Evolutionary conservation across 2,888 invertebrate species (phyloP).

Genomic region (Rugalucina vietnamica): DNA sequence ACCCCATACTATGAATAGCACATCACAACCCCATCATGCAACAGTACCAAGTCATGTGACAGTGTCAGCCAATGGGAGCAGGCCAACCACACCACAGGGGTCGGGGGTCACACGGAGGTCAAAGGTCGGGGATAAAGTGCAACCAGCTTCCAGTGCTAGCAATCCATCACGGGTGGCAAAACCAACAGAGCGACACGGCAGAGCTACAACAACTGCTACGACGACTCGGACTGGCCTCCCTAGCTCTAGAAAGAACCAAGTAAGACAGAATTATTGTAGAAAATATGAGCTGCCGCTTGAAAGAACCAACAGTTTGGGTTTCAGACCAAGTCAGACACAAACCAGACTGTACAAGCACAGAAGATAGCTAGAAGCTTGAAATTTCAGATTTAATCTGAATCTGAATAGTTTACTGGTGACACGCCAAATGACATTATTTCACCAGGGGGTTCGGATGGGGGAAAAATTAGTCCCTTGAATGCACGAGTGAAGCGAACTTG

Average conservation of each 20-base stretch:
- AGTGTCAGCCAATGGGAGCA: slow-evolving; percentile 31
- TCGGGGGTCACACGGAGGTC: slow-evolving; percentile 41
- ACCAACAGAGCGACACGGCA: slow-evolving; percentile 45
- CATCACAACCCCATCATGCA: not conserved
- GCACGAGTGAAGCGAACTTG: too few species aligned
- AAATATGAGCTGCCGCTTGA: too few species aligned
- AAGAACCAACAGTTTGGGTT: too few species aligned
- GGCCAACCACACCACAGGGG: slow-evolving; percentile 30
- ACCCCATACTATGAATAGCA: not conserved
- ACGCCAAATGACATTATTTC: too few species aligned
- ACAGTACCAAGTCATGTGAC: slow-evolving; percentile 40
- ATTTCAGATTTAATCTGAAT: too few species aligned
- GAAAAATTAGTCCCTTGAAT: too few species aligned
- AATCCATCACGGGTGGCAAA: slow-evolving; percentile 34
- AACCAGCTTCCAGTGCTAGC: slow-evolving; percentile 35
- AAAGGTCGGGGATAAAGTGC: slow-evolving; percentile 53
- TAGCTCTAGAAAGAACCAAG: slow-evolving; percentile 60
- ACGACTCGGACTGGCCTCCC: slow-evolving; percentile 54
- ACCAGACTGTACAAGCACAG: too few species aligned
- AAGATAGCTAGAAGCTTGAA: too few species aligned
- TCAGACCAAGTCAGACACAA: too few species aligned
- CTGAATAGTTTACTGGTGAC: too few species aligned
- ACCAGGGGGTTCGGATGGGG: too few species aligned
- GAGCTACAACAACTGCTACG: slow-evolving; percentile 43
- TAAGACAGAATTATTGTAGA: too few species aligned